These are phyloP conservation scores for Sisyra nigra DNA, from an alignment of 2,888 invertebrate species.

Conservation along the genomic window DNA sequence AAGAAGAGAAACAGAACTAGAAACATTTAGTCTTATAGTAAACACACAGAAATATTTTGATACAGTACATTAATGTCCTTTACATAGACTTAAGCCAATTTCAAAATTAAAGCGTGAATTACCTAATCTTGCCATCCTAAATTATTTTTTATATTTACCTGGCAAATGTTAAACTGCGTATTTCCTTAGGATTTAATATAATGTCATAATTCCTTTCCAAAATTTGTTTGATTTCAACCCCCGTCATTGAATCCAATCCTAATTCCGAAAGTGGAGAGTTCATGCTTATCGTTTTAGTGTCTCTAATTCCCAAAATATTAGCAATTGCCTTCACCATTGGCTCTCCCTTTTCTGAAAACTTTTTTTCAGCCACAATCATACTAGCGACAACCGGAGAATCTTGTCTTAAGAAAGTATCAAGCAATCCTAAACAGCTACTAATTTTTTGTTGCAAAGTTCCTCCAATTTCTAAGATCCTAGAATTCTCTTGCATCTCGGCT, in stretches of 20 bases:
- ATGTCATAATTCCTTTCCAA: conserved; percentile 80
- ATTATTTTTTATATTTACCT: conserved; percentile 27
- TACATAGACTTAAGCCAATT: background rate
- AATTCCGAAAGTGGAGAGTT: conserved; percentile 70
- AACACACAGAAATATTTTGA: no score
- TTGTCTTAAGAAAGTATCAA: conserved; percentile 56
- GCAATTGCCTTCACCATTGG: conserved; percentile 19
- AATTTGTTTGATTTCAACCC: conserved; percentile 88
- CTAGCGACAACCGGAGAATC: conserved; percentile 52
- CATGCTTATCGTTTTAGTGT: conserved; percentile 50
- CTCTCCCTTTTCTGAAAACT: no score
- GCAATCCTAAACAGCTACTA: conserved; percentile 38
- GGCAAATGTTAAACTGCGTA: conserved; percentile 63
- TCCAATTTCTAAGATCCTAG: conserved; percentile 28
- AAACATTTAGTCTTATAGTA: no score
- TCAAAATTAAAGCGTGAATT: conserved; percentile 3
- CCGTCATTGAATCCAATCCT: conserved; percentile 96
- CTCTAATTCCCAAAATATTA: conserved; percentile 34
- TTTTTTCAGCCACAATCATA: conserved; percentile 79
- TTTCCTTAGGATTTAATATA: conserved; percentile 70
- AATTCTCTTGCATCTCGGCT: conserved; percentile 35
- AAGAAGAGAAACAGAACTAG: no score
- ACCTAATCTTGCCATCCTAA: conserved; percentile 21
- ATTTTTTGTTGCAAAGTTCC: conserved; percentile 55
- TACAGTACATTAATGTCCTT: no score